Conservation (phyloP, 2,888 invertebrate genomes). For the Tipula helvola region DNA sequence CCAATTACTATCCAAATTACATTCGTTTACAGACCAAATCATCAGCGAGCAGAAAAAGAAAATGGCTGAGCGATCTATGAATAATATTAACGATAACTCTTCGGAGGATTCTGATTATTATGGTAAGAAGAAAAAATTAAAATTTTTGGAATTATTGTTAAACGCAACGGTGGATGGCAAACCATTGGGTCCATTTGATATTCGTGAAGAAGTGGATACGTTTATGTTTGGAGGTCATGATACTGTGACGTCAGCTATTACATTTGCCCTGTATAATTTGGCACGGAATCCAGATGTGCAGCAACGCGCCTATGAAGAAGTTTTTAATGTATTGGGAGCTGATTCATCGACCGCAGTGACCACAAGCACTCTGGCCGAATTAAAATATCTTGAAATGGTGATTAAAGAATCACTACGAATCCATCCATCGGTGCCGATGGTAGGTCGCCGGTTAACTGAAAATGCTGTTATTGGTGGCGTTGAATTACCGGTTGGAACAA, state of each 20-base stretch:
- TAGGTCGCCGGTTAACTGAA: neutral
- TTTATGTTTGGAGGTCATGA: conserved; percentile 6
- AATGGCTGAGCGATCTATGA: neutral
- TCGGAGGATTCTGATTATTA: neutral
- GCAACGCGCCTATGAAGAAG: neutral
- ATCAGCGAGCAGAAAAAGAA: neutral
- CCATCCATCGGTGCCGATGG: neutral
- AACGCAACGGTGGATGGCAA: neutral
- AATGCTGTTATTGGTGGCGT: neutral
- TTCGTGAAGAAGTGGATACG: neutral
- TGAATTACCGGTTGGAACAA: neutral
- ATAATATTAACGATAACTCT: neutral
- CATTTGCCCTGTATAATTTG: neutral
- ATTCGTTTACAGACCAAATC: neutral
- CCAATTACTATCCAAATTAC: neutral
- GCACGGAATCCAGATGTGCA: neutral
- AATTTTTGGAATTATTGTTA: neutral
- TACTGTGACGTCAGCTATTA: neutral
- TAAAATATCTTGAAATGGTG: neutral
- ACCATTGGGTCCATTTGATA: neutral
- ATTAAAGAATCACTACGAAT: neutral
- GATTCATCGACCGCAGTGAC: neutral
- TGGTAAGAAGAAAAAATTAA: neutral
- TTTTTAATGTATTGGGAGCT: neutral
- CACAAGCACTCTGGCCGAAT: neutral